A percentile compares a stretch with the other conserved stretches of the same genome.
These are phyloP conservation scores for Chaetorhynchus papuensis DNA, from an alignment of 2,113 vertebrate species.

Conservation along the genomic window DNA sequence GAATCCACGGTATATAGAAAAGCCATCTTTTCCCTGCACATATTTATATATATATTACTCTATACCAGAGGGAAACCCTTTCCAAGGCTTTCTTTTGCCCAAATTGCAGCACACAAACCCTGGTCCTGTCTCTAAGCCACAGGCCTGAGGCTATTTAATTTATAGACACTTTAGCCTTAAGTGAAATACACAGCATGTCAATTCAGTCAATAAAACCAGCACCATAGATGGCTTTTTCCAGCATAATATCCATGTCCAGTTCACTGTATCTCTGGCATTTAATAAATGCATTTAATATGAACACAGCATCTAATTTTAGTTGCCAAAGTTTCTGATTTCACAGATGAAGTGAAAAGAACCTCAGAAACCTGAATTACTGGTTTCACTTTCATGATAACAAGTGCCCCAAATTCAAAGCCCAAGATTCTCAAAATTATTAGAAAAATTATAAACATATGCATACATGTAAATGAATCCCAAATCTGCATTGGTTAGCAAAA, in stretches of 20 bases:
- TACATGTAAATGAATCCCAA: not conserved
- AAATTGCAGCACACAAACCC: not conserved
- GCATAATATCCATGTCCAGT: not conserved
- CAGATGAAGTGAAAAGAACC: not conserved
- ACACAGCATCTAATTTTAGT: not conserved
- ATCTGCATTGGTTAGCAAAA: not conserved
- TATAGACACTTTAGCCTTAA: not conserved
- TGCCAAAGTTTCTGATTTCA: not conserved
- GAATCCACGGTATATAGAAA: not conserved
- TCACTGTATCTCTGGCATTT: not conserved
- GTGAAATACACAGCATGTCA: not conserved
- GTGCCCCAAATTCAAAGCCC: not conserved
- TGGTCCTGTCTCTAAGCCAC: not conserved
- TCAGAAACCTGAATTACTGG: not conserved
- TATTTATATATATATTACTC: not conserved
- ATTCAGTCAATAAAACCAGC: not conserved
- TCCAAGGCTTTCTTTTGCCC: not conserved
- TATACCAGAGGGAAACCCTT: not conserved
- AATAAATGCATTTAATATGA: not conserved
- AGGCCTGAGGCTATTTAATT: slow-evolving; percentile 6
- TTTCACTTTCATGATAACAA: not conserved
- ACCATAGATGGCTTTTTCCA: not conserved
- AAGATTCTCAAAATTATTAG: not conserved
- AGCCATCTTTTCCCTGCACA: not conserved
- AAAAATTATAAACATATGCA: not conserved